These are phyloP conservation scores for Clavelina lepadiformis DNA, from an alignment of 23 tunicate genomes.

Conservation along the genomic window DNA sequence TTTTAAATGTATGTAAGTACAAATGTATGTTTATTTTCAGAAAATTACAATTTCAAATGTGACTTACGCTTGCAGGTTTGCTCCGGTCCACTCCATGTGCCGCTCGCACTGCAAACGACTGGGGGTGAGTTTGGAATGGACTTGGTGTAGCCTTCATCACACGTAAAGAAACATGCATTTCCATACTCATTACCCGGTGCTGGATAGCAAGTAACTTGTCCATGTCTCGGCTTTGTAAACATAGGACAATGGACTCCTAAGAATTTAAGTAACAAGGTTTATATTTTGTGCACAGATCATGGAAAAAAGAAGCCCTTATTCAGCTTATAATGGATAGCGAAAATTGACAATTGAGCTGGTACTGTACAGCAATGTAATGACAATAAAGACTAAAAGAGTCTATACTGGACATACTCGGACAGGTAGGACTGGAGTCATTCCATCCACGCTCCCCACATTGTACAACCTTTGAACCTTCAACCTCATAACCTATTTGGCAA, in stretches of 20 bases:
- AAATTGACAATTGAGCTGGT: no score
- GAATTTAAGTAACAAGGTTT: no score
- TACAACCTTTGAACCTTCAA: constrained; percentile 45
- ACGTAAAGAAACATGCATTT: constrained; percentile 42
- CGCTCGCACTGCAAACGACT: constrained; percentile 34
- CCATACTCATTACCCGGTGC: constrained; percentile 6
- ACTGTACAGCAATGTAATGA: no score
- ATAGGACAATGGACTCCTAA: constrained; percentile 26
- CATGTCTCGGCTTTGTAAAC: constrained; percentile 15
- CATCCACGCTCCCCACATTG: constrained; percentile 48
- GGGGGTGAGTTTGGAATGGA: constrained; percentile 10
- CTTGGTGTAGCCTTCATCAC: constrained; percentile 46
- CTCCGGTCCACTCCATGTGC: constrained; percentile 34
- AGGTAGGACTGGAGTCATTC: constrained; percentile 40
- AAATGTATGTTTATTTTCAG: no score
- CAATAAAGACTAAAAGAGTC: no score
- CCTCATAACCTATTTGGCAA: constrained; percentile 37
- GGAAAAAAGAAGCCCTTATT: no score
- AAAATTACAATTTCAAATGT: neutral
- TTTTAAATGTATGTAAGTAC: no score
- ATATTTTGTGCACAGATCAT: no score
- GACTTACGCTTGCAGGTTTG: constrained; percentile 50
- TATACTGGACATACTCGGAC: constrained; percentile 41
- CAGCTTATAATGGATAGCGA: no score
- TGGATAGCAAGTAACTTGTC: constrained; percentile 24